Evolutionary conservation across 2,888 invertebrate species (phyloP).

Genomic region (Orthosia incerta): DNA sequence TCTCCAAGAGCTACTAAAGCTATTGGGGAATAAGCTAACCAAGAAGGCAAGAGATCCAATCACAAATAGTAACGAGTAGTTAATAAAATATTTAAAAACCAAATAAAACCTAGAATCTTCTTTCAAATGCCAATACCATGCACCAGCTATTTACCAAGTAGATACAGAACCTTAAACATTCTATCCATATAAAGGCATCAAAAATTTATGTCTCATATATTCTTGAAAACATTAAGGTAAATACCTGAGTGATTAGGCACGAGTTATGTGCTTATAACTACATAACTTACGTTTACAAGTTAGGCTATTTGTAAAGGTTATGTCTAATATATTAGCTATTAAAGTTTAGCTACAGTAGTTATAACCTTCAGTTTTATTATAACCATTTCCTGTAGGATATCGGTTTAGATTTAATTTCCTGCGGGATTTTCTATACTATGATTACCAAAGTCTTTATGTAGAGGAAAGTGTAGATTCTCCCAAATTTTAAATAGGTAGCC

Average conservation of each 20-base stretch:
- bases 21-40: too few species aligned
- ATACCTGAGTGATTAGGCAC: conserved; percentile 57
- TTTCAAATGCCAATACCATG: conserved; percentile 19
- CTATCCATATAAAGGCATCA: conserved; percentile 39
- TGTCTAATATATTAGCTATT: conserved; percentile 44
- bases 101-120: conserved; percentile 18
- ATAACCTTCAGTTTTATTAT: conserved; percentile 39
- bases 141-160: conserved; percentile 1
- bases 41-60: too few species aligned
- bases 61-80: too few species aligned
- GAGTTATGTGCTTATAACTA: conserved; percentile 58
- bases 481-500: not conserved
- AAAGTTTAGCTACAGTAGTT: conserved; percentile 25
- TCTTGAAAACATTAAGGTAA: conserved; percentile 61
- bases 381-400: conserved; percentile 40
- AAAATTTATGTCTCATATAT: conserved; percentile 42
- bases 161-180: conserved; percentile 9
- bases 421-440: not conserved
- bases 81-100: not conserved
- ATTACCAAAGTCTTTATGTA: not conserved
- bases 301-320: conserved; percentile 55
- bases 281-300: conserved; percentile 55
- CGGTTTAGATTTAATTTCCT: conserved; percentile 28
- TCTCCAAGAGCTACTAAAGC: too few species aligned
- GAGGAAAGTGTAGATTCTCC: not conserved